Evolutionary conservation across 2,797 vertebrate species (phyloP).

Genomic region (Pyrocephalus nanus): DNA sequence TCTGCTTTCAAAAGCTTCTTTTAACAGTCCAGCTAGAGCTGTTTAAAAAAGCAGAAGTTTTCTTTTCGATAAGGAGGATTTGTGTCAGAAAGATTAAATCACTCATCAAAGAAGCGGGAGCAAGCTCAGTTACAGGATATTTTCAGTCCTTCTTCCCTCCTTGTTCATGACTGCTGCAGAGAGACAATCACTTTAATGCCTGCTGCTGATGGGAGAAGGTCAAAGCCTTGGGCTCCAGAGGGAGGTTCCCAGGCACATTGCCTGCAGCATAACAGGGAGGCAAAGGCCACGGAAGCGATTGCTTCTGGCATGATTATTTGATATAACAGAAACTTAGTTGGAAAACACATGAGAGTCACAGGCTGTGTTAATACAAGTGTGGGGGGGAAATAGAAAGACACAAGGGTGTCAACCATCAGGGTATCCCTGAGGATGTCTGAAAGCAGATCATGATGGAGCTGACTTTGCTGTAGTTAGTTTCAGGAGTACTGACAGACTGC

Average conservation of each 20-base stretch:
- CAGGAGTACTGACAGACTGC: not conserved
- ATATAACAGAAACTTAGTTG: not conserved
- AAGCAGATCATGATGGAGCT: not conserved
- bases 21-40: not conserved
- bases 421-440: not conserved
- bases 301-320: not conserved
- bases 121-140: not conserved
- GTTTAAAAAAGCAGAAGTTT: not conserved
- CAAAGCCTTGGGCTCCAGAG: not conserved
- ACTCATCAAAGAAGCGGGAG: not conserved
- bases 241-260: not conserved
- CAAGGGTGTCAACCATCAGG: accelerated
- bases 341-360: not conserved
- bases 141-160: not conserved
- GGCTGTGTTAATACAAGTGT: not conserved
- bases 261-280: not conserved
- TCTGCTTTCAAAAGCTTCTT: not conserved
- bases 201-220: not conserved
- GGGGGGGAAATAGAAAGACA: not conserved
- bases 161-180: not conserved
- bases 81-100: not conserved
- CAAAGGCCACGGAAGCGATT: not conserved
- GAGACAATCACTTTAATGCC: accelerated
- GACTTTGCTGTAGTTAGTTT: not conserved
- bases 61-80: not conserved